Conservation (phyloP, 2,888 invertebrate species). For the Drosophila eohydei region DNA sequence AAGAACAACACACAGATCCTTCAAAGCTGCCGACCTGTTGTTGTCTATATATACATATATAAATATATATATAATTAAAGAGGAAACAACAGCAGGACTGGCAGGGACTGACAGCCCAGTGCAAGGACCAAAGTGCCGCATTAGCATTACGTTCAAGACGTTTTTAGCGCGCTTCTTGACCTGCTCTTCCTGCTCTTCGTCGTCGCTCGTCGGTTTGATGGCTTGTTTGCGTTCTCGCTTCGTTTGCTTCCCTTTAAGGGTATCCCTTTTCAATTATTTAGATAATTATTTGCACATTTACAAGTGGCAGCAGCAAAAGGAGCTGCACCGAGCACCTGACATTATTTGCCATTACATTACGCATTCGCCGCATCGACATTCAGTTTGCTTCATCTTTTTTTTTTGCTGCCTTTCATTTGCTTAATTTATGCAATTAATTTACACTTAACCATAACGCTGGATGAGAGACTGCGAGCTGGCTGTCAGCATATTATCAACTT, state of each 20-base stretch:
- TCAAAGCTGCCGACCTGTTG: conserved; percentile 48
- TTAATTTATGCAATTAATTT: conserved; percentile 81
- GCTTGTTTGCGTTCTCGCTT: conserved; percentile 38
- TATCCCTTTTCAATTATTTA: conserved; percentile 78
- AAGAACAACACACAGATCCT: conserved; percentile 30
- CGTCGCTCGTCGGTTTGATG: conserved; percentile 11
- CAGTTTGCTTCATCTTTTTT: neutral
- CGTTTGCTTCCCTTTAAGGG: conserved; percentile 31
- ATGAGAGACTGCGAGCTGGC: conserved; percentile 18
- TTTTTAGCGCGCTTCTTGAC: conserved; percentile 36
- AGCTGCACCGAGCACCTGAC: neutral
- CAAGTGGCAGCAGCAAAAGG: conserved; percentile 21
- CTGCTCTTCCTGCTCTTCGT: conserved; percentile 6
- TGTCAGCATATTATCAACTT: conserved; percentile 69
- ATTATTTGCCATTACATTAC: conserved; percentile 45
- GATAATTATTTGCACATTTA: conserved; percentile 78
- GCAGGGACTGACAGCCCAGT: conserved; percentile 26
- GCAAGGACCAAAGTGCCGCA: conserved; percentile 28
- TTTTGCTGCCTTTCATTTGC: conserved; percentile 44
- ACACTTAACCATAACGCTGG: conserved; percentile 59
- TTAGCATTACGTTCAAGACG: conserved; percentile 42
- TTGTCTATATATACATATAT: conserved; percentile 18
- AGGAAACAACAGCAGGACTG: conserved; percentile 36
- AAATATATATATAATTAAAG: conserved; percentile 66
- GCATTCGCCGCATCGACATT: conserved; percentile 41